These are phyloP conservation scores for Clostera curtula DNA, from an alignment of 2,888 invertebrate species.

Conservation along the genomic window DNA sequence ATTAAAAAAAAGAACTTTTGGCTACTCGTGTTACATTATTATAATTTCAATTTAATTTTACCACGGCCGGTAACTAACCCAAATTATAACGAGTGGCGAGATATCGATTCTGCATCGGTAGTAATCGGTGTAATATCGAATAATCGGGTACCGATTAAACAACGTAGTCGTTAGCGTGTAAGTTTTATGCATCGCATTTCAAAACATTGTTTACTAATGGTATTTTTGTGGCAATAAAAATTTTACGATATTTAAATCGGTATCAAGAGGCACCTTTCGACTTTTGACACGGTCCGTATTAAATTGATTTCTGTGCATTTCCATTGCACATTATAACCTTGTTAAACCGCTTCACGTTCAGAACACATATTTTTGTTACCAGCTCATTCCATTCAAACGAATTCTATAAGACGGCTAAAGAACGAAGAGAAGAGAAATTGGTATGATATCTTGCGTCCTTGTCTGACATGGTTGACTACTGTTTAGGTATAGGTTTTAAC, in stretches of 20 bases:
- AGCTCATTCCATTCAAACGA: too few species aligned
- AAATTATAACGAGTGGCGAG: constrained; percentile 14
- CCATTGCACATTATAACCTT: constrained; percentile 23
- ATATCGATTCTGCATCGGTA: constrained; percentile 13
- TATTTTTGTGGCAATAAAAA: constrained; percentile 44
- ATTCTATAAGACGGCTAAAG: too few species aligned
- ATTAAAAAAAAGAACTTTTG: too few species aligned
- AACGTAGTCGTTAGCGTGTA: constrained; percentile 12
- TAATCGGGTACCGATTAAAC: constrained; percentile 18
- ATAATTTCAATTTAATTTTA: constrained; percentile 1
- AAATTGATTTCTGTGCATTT: constrained; percentile 40
- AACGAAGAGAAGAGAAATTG: too few species aligned
- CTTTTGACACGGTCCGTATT: constrained; percentile 52
- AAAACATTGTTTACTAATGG: constrained; percentile 25
- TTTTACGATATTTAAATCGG: constrained; percentile 61
- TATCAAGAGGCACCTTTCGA: constrained; percentile 42
- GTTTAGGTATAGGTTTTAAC: too few species aligned
- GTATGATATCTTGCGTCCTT: too few species aligned
- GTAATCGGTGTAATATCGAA: constrained; percentile 1
- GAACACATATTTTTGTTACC: too few species aligned
- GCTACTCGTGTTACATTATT: constrained; percentile 1
- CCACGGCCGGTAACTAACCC: constrained; percentile 6
- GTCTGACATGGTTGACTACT: too few species aligned
- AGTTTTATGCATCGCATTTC: constrained; percentile 20
- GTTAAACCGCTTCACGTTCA: background rate